A percentile compares a stretch with the other conserved stretches of the same genome.
Conservation (phyloP, 2,888 invertebrate species). For the Xestia rhomboidea region DNA sequence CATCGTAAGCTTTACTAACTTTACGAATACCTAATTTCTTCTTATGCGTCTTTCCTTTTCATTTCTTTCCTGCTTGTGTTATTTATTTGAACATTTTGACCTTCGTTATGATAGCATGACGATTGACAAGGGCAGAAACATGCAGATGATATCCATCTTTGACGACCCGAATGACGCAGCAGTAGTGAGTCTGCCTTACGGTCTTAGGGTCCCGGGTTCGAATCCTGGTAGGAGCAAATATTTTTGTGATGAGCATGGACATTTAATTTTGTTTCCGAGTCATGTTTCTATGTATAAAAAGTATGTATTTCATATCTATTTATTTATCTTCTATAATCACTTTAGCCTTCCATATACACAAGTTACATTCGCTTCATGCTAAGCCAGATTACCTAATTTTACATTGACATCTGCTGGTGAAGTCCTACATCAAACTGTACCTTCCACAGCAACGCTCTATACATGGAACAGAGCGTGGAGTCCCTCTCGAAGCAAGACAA, state of each 20-base stretch:
- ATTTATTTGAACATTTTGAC: not conserved
- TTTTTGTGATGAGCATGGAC: too few species aligned
- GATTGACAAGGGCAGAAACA: not conserved
- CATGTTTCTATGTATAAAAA: too few species aligned
- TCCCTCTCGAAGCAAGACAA: conserved; percentile 86
- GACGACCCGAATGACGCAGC: too few species aligned
- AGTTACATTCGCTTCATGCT: not conserved
- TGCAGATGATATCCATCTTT: not conserved
- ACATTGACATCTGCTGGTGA: not conserved
- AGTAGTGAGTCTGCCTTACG: too few species aligned
- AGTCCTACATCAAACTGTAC: not conserved
- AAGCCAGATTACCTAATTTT: not conserved
- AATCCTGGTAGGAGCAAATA: too few species aligned
- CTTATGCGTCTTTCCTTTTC: not conserved
- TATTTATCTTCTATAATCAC: not conserved
- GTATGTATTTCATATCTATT: too few species aligned
- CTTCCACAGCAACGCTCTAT: conserved; percentile 78
- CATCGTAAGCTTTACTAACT: not conserved
- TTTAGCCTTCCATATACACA: not conserved
- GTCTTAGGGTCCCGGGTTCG: too few species aligned
- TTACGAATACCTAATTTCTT: not conserved
- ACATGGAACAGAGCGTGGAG: conserved; percentile 83
- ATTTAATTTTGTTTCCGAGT: too few species aligned
- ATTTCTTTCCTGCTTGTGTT: not conserved
- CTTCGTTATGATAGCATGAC: not conserved